phyloP scores from a whole-genome alignment of 2,888 invertebrate species.

The Pocota personata region DNA sequence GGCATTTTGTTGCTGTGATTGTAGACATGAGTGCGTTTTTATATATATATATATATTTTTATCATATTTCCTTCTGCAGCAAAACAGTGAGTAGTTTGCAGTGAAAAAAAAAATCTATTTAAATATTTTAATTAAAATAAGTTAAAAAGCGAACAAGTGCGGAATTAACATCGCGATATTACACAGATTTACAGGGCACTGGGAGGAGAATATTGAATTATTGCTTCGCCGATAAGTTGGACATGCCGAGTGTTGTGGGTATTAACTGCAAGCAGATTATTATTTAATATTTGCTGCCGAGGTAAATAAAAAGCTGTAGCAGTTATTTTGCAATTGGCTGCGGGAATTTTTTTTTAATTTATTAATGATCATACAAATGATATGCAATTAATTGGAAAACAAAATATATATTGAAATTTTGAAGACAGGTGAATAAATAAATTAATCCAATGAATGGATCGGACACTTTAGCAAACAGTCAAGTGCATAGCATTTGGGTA shows the following conservation, averaged over 20 bases:
- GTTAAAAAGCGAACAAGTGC: conserved; percentile 17
- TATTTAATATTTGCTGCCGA: conserved; percentile 29
- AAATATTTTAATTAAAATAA: conserved; percentile 68
- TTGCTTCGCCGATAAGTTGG: conserved; percentile 20
- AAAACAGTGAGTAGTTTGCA: conserved; percentile 16
- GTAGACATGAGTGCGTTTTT: conserved; percentile 33
- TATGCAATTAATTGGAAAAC: conserved; percentile 16
- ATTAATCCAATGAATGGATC: background rate
- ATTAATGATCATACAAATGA: background rate
- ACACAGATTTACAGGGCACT: conserved; percentile 34
- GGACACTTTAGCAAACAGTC: background rate
- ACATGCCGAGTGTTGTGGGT: background rate
- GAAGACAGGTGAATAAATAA: background rate
- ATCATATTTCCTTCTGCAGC: conserved; percentile 35
- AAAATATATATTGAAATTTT: background rate
- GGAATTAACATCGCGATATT: conserved; percentile 32
- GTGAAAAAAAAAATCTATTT: conserved; percentile 31
- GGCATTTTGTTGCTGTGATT: conserved; percentile 46
- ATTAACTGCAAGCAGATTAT: conserved; percentile 26
- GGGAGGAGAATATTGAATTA: conserved; percentile 31
- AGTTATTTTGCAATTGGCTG: conserved; percentile 14
- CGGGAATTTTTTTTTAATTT: background rate
- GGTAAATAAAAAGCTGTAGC: conserved; percentile 12
- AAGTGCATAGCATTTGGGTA: background rate
- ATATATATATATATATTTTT: conserved; percentile 24